Evolutionary conservation across 2,888 invertebrate species (phyloP).

Genomic region (Encarsia formosa): DNA sequence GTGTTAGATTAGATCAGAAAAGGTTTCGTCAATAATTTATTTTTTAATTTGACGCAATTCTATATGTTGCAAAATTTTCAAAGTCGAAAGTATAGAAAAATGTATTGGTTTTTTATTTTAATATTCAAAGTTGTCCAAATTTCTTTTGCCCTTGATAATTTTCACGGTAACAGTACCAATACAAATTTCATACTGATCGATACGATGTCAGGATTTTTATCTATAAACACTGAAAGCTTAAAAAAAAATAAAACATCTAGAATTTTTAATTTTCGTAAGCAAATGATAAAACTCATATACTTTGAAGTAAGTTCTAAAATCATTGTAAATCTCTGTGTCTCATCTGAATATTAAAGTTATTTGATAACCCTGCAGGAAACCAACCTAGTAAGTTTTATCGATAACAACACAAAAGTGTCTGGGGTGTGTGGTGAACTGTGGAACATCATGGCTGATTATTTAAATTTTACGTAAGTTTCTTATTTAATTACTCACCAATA

Average conservation of each 20-base stretch:
- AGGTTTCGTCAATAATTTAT: no score
- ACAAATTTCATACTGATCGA: no score
- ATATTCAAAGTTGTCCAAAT: neutral
- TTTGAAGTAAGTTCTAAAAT: conserved; percentile 8
- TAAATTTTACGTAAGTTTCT: conserved; percentile 27
- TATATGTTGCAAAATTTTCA: no score
- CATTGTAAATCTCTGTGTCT: no score
- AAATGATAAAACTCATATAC: neutral
- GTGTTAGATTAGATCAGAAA: no score
- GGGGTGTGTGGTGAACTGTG: conserved; percentile 28
- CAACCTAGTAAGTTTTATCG: conserved; percentile 20
- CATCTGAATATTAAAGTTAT: neutral
- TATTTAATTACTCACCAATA: neutral
- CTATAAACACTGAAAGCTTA: no score
- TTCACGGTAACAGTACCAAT: no score
- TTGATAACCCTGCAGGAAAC: conserved; percentile 13
- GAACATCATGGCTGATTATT: conserved; percentile 21
- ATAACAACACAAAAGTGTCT: conserved; percentile 20
- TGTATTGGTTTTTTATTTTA: no score
- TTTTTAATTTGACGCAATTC: no score
- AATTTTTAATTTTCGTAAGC: conserved; percentile 13
- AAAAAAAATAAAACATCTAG: conserved; percentile 2
- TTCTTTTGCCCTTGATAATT: no score
- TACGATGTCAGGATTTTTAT: no score
- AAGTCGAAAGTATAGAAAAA: no score